Evolutionary conservation across 2,113 vertebrate genomes (phyloP).

Genomic region (Laterallus jamaicensis): DNA sequence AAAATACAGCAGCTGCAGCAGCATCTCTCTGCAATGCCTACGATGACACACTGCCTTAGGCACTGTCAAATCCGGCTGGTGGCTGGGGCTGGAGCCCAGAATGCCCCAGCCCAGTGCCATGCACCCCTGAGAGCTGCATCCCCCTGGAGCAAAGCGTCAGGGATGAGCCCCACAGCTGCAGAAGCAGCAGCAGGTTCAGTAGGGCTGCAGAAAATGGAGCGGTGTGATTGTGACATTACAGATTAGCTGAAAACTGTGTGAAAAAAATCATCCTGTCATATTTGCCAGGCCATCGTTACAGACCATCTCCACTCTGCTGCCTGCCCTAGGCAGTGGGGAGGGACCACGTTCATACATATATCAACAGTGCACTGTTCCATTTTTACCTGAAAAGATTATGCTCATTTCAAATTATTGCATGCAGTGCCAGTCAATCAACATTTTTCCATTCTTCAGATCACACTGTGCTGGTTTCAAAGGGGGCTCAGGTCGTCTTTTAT

Average conservation of each 20-base stretch:
- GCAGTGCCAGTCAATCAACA: slow-evolving; percentile 21
- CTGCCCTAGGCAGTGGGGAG: slow-evolving; percentile 12
- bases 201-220: not conserved
- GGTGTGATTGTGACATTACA: not conserved
- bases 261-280: not conserved
- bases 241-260: not conserved
- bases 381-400: slow-evolving; percentile 21
- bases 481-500: not conserved
- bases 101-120: not conserved
- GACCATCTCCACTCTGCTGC: not conserved
- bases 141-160: rapidly evolving
- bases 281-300: not conserved
- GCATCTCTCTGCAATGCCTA: not conserved
- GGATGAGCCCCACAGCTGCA: not conserved
- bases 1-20: not conserved
- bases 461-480: slow-evolving; percentile 13
- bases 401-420: slow-evolving; percentile 46
- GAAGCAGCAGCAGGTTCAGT: not conserved
- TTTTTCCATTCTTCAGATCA: slow-evolving; percentile 45
- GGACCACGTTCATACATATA: not conserved
- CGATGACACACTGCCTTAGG: not conserved
- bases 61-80: not conserved
- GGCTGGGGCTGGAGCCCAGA: not conserved
- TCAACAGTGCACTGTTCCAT: not conserved
- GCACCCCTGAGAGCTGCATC: not conserved